Conservation (phyloP, 2,888 invertebrate species). For the Prosapia bicincta region DNA sequence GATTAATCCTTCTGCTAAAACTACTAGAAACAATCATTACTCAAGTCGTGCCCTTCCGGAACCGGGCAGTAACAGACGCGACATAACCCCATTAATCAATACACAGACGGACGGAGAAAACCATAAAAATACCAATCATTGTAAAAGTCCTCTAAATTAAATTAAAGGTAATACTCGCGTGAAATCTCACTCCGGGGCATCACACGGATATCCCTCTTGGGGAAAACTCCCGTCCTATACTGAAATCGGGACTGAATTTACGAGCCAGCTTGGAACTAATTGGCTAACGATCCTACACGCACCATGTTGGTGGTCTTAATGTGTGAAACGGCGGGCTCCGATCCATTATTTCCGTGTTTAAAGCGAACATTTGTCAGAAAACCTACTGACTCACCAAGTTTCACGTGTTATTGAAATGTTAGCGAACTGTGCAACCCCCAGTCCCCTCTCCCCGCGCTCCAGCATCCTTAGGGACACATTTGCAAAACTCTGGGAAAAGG, state of each 20-base stretch:
- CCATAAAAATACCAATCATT: neutral
- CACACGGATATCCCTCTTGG: neutral
- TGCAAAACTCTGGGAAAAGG: neutral
- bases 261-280: slow-evolving; percentile 19
- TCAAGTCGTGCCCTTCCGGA: no score
- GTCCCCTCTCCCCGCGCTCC: neutral
- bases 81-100: neutral
- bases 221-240: neutral
- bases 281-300: slow-evolving; percentile 17
- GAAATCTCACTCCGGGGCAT: neutral
- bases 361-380: neutral
- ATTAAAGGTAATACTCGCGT: neutral
- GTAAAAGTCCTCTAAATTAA: neutral
- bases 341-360: neutral
- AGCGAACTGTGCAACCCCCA: neutral
- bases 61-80: no score
- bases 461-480: neutral
- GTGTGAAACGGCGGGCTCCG: slow-evolving; percentile 10
- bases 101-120: neutral
- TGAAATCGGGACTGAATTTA: slow-evolving; percentile 19
- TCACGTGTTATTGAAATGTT: neutral
- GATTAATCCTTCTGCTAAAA: no score
- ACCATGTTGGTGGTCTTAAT: slow-evolving; percentile 16
- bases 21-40: no score
- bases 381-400: neutral